phyloP scores from a whole-genome alignment of 2,797 vertebrate species.

The Pogonophryne albipinna region DNA sequence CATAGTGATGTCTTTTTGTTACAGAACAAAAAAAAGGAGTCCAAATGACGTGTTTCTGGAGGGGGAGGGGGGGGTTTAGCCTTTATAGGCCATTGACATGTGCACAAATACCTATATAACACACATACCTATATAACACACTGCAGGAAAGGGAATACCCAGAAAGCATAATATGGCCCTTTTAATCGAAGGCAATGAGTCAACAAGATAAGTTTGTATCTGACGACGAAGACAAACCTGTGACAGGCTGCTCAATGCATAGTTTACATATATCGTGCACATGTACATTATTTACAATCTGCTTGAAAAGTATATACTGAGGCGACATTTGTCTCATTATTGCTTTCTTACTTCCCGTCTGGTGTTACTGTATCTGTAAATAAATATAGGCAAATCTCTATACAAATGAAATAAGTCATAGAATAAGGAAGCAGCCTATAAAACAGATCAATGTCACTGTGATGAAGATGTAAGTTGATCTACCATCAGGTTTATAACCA shows the following conservation, averaged over 20 bases:
- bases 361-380: background rate
- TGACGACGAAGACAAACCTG: background rate
- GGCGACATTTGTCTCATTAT: constrained; percentile 31
- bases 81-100: too few relatives aligned
- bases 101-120: too few relatives aligned
- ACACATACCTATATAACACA: too few relatives aligned
- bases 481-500: background rate
- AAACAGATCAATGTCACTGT: background rate
- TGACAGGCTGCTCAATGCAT: constrained; percentile 1
- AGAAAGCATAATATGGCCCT: too few relatives aligned
- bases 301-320: constrained; percentile 14
- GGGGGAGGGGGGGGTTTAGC: too few relatives aligned
- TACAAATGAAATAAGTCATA: background rate
- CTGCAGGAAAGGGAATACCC: too few relatives aligned
- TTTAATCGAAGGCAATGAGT: too few relatives aligned
- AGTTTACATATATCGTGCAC: constrained; percentile 21
- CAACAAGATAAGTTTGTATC: constrained; percentile 3
- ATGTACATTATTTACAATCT: constrained; percentile 22
- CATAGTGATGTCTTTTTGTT: too few relatives aligned
- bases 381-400: background rate
- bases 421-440: background rate
- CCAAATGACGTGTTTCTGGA: too few relatives aligned
- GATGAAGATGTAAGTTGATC: background rate
- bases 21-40: too few relatives aligned
- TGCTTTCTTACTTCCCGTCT: constrained; percentile 21